Conservation (phyloP, 2,113 vertebrate genomes). For the Typhlomys cinereus region DNA sequence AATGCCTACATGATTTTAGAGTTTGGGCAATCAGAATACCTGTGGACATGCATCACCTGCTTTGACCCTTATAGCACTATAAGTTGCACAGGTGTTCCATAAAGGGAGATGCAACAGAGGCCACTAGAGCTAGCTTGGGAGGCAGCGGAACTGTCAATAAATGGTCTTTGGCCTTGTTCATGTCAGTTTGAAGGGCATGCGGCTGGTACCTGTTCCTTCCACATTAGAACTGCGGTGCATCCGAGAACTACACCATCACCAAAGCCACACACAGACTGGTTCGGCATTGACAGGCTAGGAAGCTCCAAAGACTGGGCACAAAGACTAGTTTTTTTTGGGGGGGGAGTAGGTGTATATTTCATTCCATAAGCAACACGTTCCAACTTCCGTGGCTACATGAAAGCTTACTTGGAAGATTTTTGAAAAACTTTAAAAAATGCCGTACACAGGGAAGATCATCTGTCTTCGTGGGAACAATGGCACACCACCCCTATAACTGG, state of each 20-base stretch:
- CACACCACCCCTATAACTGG: neutral
- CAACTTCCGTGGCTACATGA: neutral
- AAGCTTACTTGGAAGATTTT: neutral
- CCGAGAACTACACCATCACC: neutral
- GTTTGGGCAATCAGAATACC: neutral
- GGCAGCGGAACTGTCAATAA: neutral
- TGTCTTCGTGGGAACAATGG: neutral
- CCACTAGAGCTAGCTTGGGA: too few relatives aligned
- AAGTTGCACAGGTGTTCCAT: neutral
- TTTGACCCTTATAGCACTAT: neutral
- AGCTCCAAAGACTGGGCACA: neutral
- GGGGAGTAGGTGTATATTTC: neutral
- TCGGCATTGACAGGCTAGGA: neutral
- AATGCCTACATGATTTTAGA: neutral
- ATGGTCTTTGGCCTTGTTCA: neutral
- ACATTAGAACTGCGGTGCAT: neutral
- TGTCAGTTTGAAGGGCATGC: neutral
- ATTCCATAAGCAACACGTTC: neutral
- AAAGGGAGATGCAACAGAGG: neutral
- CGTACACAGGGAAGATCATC: neutral
- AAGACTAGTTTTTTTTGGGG: neutral
- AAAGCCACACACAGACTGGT: neutral
- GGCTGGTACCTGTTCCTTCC: neutral
- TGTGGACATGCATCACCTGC: neutral
- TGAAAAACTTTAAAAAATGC: constrained; percentile 19